Evolutionary conservation across 2,113 vertebrate genomes (phyloP).

Genomic region (Phyllostomus hastatus): DNA sequence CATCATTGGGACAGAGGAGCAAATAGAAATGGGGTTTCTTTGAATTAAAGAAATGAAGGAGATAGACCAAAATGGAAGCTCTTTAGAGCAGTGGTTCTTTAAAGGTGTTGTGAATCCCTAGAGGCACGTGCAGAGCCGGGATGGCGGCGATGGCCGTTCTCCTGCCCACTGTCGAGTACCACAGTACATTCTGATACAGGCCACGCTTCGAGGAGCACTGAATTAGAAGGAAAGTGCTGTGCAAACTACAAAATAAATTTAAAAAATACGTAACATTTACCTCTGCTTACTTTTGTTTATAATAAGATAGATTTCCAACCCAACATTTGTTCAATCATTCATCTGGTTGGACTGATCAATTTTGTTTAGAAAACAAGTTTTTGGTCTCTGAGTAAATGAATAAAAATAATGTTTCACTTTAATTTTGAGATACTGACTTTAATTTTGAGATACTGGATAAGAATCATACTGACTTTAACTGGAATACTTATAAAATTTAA

Average conservation of each 20-base stretch:
- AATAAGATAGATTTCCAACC: neutral
- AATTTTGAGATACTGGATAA: neutral
- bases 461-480: neutral
- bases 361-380: neutral
- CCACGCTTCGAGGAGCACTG: neutral
- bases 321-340: neutral
- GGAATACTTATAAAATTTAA: neutral
- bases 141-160: neutral
- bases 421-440: neutral
- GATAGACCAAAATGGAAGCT: neutral
- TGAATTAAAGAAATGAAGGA: neutral
- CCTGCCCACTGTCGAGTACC: neutral
- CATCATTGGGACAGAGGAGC: neutral
- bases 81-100: neutral
- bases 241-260: neutral
- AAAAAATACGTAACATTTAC: neutral
- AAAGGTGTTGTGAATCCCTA: neutral
- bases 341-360: neutral
- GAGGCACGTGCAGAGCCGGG: accelerated
- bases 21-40: neutral
- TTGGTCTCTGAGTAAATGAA: neutral
- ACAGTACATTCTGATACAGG: neutral
- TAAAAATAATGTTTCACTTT: neutral
- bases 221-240: neutral
- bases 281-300: neutral